Evolutionary conservation across 1,140 invertebrate genomes (phyloP).

Genomic region (Mactra quadrangularis): DNA sequence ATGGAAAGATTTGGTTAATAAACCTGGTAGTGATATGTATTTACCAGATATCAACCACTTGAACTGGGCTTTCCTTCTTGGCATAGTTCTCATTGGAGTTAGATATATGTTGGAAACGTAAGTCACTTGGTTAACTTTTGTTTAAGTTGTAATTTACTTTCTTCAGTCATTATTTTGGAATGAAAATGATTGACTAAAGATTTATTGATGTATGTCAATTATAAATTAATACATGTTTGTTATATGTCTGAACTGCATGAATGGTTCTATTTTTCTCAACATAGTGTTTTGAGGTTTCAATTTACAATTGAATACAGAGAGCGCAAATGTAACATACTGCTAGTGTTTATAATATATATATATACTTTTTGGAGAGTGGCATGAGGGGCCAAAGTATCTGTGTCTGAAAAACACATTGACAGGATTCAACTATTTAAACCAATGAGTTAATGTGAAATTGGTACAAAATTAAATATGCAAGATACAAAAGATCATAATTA

Average conservation of each 20-base stretch:
- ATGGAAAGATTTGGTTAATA: constrained; percentile 63
- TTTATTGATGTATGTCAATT: background rate
- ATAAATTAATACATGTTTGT: background rate
- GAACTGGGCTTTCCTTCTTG: constrained; percentile 57
- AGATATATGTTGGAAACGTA: constrained; percentile 65
- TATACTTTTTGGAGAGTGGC: no score
- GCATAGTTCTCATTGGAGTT: constrained; percentile 47
- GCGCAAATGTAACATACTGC: no score
- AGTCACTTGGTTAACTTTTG: constrained; percentile 8
- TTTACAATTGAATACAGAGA: background rate
- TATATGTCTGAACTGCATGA: background rate
- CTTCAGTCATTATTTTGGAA: background rate
- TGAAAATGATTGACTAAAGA: background rate
- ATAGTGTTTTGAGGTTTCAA: background rate
- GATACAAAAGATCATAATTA: no score
- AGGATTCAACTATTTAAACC: no score
- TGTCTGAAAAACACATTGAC: no score
- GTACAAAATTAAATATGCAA: no score
- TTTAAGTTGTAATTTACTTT: background rate
- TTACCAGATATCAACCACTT: constrained; percentile 62
- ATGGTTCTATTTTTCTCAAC: background rate
- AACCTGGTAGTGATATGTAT: constrained; percentile 58
- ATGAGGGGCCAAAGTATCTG: no score
- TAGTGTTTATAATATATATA: no score
- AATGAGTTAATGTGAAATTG: no score